Conservation (phyloP, 2,797 vertebrate species). For the Coracias cyanogaster region DNA sequence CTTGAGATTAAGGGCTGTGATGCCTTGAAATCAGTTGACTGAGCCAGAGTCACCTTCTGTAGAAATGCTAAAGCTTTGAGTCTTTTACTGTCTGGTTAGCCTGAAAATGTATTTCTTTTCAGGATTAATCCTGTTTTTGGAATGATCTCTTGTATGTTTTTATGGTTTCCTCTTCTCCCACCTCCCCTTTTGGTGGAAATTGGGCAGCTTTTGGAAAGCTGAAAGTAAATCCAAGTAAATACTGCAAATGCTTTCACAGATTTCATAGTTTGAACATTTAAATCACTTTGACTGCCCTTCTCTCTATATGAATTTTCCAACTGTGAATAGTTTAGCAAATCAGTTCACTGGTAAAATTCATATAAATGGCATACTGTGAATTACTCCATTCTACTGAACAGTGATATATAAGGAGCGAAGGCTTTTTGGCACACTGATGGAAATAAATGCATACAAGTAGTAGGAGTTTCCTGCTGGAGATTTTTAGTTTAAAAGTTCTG, state of each 20-base stretch:
- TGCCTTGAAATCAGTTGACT: not conserved
- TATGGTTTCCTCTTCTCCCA: not conserved
- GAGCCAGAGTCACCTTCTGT: not conserved
- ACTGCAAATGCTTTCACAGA: not conserved
- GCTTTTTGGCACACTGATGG: not conserved
- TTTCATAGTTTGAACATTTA: not conserved
- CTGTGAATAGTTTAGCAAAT: slow-evolving; percentile 24
- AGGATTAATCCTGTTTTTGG: not conserved
- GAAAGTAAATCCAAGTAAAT: slow-evolving; percentile 18
- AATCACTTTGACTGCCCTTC: not conserved
- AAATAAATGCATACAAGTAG: slow-evolving; percentile 9
- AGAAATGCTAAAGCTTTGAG: not conserved
- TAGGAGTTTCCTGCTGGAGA: slow-evolving; percentile 55
- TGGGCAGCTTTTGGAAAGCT: not conserved
- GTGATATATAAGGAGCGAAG: not conserved
- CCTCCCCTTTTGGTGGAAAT: not conserved
- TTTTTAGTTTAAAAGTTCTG: slow-evolving; percentile 39
- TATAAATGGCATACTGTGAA: not conserved
- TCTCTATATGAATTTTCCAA: not conserved
- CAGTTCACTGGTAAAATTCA: not conserved
- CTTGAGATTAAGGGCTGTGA: not conserved
- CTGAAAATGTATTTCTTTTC: not conserved
- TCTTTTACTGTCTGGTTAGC: not conserved
- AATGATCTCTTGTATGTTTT: not conserved
- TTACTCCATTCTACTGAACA: not conserved